These are phyloP conservation scores for Eulimnadia texana DNA, from an alignment of 1,140 invertebrate species.

Conservation along the genomic window DNA sequence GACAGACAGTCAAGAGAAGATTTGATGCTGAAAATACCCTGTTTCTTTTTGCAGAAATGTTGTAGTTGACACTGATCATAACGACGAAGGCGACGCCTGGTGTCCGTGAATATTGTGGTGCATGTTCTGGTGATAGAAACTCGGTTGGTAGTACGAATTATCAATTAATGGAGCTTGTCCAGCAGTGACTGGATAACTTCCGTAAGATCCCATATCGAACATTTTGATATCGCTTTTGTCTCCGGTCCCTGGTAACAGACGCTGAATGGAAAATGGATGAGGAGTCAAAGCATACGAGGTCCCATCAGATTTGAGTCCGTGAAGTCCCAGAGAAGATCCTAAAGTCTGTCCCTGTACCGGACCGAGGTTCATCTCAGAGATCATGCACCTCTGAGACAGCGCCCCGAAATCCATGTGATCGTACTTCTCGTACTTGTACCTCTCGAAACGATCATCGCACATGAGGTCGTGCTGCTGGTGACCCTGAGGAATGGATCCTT, in stretches of 20 bases:
- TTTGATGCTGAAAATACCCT: too few relatives aligned
- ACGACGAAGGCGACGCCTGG: slow-evolving; percentile 6
- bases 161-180: not conserved
- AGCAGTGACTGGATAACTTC: slow-evolving; percentile 27
- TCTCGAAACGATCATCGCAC: slow-evolving; percentile 17
- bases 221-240: slow-evolving; percentile 48
- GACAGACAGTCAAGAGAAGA: too few relatives aligned
- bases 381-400: slow-evolving; percentile 14
- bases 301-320: slow-evolving; percentile 10
- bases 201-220: slow-evolving; percentile 42
- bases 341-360: slow-evolving; percentile 11
- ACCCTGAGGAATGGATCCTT: slow-evolving; percentile 4
- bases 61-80: slow-evolving; percentile 4
- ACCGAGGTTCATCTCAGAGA: slow-evolving; percentile 1
- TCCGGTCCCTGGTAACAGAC: slow-evolving; percentile 56
- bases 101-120: slow-evolving; percentile 10
- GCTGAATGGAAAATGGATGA: slow-evolving; percentile 89
- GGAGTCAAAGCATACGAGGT: slow-evolving; percentile 9
- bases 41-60: not conserved
- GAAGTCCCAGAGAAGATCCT: slow-evolving; percentile 7
- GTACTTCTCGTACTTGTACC: slow-evolving; percentile 17
- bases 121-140: slow-evolving; percentile 14
- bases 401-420: slow-evolving; percentile 13
- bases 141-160: slow-evolving; percentile 11
- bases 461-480: slow-evolving; percentile 14